Conservation (phyloP, 2,797 vertebrate genomes). For the Euthynnus affinis region DNA sequence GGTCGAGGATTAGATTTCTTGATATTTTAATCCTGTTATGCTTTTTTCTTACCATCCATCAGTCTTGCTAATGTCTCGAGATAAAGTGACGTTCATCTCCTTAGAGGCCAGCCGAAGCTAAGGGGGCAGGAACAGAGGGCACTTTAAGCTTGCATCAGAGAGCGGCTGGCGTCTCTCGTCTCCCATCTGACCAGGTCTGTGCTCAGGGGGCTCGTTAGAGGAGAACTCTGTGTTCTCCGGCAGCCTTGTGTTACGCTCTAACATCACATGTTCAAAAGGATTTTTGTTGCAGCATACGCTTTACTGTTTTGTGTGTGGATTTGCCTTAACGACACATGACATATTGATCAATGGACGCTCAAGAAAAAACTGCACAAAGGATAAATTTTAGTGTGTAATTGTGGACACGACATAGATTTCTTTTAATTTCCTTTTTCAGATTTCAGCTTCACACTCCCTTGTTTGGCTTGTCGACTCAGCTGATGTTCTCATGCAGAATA, state of each 20-base stretch:
- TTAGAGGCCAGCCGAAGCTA: slow-evolving; percentile 37
- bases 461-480: neutral
- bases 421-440: neutral
- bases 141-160: slow-evolving; percentile 46
- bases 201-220: slow-evolving; percentile 68
- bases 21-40: slow-evolving; percentile 65
- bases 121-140: slow-evolving; percentile 39
- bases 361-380: too few relatives aligned
- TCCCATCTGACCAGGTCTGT: slow-evolving; percentile 51
- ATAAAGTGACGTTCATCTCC: slow-evolving; percentile 58
- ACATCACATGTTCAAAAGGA: slow-evolving; percentile 22
- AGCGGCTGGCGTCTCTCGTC: slow-evolving; percentile 18
- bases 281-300: neutral
- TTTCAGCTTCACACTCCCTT: neutral
- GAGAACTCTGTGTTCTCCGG: slow-evolving; percentile 21
- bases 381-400: too few relatives aligned
- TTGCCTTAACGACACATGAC: neutral
- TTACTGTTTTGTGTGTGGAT: neutral
- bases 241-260: slow-evolving; percentile 24
- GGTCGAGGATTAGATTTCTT: slow-evolving; percentile 54
- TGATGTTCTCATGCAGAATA: neutral
- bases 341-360: neutral
- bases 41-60: slow-evolving; percentile 13
- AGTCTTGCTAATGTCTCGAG: slow-evolving; percentile 28
- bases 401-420: too few relatives aligned